These are phyloP conservation scores for Peromyscus maniculatus DNA, from an alignment of 2,113 vertebrate genomes.

Conservation along the genomic window DNA sequence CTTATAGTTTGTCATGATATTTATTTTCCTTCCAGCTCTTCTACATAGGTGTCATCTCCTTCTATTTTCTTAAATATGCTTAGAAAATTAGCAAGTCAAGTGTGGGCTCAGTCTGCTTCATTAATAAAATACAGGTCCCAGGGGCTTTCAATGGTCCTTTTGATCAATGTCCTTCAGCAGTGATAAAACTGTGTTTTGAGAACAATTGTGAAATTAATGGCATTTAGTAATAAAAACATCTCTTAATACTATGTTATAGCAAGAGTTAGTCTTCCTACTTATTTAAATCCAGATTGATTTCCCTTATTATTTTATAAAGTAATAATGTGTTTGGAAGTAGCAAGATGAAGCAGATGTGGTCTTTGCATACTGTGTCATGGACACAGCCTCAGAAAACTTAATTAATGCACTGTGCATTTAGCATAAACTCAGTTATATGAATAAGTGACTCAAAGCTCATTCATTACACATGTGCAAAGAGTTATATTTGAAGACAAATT, in stretches of 20 bases:
- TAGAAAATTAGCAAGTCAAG: not conserved
- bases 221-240: not conserved
- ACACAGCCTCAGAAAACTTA: not conserved
- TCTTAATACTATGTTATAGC: not conserved
- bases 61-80: not conserved
- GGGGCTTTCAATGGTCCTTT: not conserved
- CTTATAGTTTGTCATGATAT: not conserved
- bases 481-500: conserved; percentile 17
- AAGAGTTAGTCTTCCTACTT: not conserved
- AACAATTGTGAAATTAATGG: not conserved
- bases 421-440: not conserved
- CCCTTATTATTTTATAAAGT: not conserved
- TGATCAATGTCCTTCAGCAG: not conserved
- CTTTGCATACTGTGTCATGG: not conserved
- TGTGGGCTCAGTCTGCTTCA: not conserved
- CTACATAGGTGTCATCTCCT: not conserved
- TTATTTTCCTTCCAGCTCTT: not conserved
- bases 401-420: not conserved
- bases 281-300: conserved; percentile 18
- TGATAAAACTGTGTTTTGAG: not conserved
- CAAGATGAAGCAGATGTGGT: not conserved
- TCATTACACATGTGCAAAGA: not conserved
- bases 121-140: not conserved
- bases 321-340: not conserved
- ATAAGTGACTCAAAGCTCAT: not conserved